Conservation (phyloP, 2,797 vertebrate genomes). For the Arremon brunneinucha region DNA sequence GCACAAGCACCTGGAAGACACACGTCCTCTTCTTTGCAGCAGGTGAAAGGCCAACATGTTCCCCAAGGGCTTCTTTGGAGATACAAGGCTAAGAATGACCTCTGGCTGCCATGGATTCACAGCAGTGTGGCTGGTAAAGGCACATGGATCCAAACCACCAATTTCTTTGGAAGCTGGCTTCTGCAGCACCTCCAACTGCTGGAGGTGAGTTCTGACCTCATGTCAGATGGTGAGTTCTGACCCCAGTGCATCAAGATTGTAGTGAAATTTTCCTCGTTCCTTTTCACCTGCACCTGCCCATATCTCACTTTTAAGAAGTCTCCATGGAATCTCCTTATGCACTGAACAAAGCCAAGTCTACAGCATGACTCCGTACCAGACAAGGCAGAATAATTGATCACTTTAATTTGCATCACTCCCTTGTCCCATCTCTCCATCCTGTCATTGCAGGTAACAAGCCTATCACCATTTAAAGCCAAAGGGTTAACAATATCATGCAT, state of each 20-base stretch:
- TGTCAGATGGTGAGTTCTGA: not conserved
- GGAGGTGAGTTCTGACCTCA: not conserved
- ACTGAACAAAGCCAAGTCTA: not conserved
- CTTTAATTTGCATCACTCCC: not conserved
- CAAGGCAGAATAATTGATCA: not conserved
- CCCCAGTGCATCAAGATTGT: not conserved
- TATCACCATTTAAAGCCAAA: not conserved
- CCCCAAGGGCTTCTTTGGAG: not conserved
- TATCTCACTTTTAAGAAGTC: not conserved
- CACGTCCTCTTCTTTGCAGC: not conserved
- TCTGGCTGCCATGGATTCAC: not conserved
- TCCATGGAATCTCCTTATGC: not conserved
- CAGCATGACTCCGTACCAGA: not conserved
- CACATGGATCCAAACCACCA: fast-evolving
- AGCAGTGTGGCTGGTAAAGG: not conserved
- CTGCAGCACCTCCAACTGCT: not conserved
- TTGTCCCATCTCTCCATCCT: not conserved
- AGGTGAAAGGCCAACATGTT: not conserved
- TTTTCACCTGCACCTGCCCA: not conserved
- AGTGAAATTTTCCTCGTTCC: not conserved
- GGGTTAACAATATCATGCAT: not conserved
- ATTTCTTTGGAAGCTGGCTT: not conserved
- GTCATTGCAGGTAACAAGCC: not conserved
- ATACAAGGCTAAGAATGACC: not conserved
- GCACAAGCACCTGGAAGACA: not conserved